These are phyloP conservation scores for Anastrepha ludens DNA, from an alignment of 1,140 invertebrate species.

Conservation along the genomic window DNA sequence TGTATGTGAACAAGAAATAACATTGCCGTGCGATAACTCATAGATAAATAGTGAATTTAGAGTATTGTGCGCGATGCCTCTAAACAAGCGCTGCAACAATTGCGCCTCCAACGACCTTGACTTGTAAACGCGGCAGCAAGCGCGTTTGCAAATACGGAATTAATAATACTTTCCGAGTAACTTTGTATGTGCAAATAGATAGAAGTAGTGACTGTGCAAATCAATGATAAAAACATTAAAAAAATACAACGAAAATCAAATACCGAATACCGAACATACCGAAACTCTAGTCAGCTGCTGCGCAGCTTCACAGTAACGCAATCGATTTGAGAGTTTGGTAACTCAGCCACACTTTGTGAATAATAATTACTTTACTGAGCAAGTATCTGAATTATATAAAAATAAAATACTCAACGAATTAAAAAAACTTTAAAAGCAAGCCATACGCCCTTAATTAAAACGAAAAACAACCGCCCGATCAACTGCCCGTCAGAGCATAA, in stretches of 20 bases:
- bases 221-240: background rate
- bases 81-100: background rate
- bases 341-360: background rate
- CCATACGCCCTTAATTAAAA: background rate
- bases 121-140: background rate
- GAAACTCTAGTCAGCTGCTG: background rate
- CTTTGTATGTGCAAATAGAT: background rate
- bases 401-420: background rate
- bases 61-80: background rate
- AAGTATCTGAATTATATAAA: background rate
- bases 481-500: background rate
- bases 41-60: constrained; percentile 17
- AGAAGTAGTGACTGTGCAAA: background rate
- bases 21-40: constrained; percentile 1
- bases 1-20: background rate
- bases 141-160: background rate
- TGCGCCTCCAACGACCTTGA: constrained; percentile 14
- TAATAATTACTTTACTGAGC: background rate
- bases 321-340: background rate
- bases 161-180: background rate
- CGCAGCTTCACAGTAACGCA: background rate
- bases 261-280: background rate
- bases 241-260: background rate
- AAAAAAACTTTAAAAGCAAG: background rate
- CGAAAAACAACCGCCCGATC: background rate